These are phyloP conservation scores for Ptychodera flava DNA, from an alignment of 35 echinoderm and acorn worm genomes.

Conservation along the genomic window DNA sequence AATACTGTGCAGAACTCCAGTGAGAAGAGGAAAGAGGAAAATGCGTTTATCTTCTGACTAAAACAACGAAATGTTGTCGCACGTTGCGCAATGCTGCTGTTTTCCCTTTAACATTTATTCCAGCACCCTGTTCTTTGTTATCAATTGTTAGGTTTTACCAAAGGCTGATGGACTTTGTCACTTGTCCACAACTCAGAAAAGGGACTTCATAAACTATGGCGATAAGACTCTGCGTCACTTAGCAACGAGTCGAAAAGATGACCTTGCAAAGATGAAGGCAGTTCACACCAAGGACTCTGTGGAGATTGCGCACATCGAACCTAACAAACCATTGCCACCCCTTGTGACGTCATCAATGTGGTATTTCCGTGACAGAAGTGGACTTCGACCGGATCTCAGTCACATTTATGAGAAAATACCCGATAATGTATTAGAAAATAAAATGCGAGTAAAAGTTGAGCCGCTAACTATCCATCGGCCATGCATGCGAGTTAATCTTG, in stretches of 20 bases:
- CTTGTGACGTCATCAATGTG: neutral
- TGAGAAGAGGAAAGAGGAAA: too few relatives aligned
- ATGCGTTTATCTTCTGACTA: too few relatives aligned
- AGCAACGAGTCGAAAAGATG: neutral
- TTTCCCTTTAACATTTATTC: too few relatives aligned
- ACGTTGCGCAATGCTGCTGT: too few relatives aligned
- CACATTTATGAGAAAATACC: neutral
- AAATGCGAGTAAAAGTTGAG: neutral
- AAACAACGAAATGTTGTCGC: too few relatives aligned
- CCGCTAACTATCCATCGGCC: neutral
- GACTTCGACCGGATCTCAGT: neutral
- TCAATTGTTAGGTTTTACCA: too few relatives aligned
- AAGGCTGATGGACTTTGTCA: too few relatives aligned
- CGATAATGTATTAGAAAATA: neutral
- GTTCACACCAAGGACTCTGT: neutral
- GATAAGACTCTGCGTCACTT: neutral
- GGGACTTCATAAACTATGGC: neutral
- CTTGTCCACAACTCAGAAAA: neutral
- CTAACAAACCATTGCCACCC: neutral
- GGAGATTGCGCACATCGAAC: neutral
- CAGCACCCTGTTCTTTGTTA: too few relatives aligned
- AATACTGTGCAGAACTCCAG: too few relatives aligned
- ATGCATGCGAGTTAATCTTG: neutral
- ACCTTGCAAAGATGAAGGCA: neutral
- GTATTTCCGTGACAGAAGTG: neutral